Evolutionary conservation across 37 sponge, comb jelly and placozoan species (phyloP).

Genomic region (Agelas oroides): DNA sequence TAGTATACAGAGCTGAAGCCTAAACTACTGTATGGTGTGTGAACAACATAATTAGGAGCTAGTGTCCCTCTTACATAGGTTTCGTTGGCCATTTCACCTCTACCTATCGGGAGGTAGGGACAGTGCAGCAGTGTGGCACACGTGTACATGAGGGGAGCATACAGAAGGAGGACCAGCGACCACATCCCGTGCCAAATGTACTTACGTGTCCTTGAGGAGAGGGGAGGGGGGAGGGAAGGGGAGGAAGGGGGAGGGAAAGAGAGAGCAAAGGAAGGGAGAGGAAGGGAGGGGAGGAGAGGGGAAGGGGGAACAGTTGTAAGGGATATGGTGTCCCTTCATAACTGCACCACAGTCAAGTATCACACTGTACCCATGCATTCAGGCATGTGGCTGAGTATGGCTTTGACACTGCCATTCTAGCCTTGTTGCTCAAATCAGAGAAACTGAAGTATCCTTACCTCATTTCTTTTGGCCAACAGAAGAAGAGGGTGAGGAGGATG

Average conservation of each 20-base stretch:
- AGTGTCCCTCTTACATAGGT: too few species aligned
- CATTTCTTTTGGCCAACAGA: neutral
- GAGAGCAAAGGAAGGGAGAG: too few species aligned
- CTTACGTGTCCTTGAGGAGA: slow-evolving; percentile 5
- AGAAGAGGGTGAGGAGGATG: slow-evolving; percentile 1
- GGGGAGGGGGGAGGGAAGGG: neutral
- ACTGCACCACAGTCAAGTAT: too few species aligned
- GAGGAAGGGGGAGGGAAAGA: neutral
- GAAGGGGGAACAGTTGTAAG: neutral
- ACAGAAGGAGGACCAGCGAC: slow-evolving; percentile 56
- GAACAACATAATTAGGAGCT: too few species aligned
- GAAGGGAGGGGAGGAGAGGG: slow-evolving; percentile 10
- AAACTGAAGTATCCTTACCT: neutral
- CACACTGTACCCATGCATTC: too few species aligned
- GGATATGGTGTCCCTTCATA: too few species aligned
- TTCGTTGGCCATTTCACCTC: neutral
- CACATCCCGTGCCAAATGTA: slow-evolving; percentile 60
- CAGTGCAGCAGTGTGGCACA: slow-evolving; percentile 65
- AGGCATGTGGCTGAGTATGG: too few species aligned
- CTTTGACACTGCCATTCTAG: too few species aligned
- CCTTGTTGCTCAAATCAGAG: neutral
- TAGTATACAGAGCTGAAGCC: too few species aligned
- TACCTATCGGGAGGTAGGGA: slow-evolving; percentile 7
- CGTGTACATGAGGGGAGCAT: slow-evolving; percentile 62
- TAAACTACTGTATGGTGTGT: too few species aligned